phyloP scores from a whole-genome alignment of 2,113 vertebrate species.

The Aphyosemion australe region DNA sequence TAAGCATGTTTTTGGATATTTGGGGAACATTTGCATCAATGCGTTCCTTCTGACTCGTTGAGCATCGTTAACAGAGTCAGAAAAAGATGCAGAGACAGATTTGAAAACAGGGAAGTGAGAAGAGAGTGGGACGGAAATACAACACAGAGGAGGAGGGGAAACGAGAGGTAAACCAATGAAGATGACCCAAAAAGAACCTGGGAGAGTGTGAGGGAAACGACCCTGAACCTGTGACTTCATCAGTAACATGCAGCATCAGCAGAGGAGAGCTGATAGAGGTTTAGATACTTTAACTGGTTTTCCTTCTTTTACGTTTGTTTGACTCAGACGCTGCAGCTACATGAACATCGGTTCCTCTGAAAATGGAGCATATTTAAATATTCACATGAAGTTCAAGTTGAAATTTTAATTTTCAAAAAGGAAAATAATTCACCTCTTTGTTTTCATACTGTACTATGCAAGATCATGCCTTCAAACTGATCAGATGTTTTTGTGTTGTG shows the following conservation, averaged over 20 bases:
- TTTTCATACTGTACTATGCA: too few species aligned
- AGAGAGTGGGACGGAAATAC: background rate
- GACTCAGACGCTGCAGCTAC: too few species aligned
- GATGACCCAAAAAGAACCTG: background rate
- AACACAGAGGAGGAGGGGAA: background rate
- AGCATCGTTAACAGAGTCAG: background rate
- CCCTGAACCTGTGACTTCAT: constrained; percentile 6
- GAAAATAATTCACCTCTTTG: too few species aligned
- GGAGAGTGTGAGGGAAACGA: constrained; percentile 1
- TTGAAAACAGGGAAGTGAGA: background rate
- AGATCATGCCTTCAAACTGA: too few species aligned
- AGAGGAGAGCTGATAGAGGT: constrained; percentile 25
- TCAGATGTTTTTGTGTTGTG: too few species aligned
- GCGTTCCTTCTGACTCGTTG: background rate
- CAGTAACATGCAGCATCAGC: constrained; percentile 33
- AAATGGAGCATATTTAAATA: too few species aligned
- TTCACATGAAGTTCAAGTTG: too few species aligned
- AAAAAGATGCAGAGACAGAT: constrained; percentile 1
- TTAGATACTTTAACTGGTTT: constrained; percentile 57
- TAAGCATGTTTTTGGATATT: background rate
- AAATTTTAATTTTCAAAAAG: too few species aligned
- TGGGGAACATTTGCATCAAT: background rate
- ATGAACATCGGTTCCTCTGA: too few species aligned
- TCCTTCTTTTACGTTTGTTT: constrained; percentile 22
- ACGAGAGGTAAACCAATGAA: constrained; percentile 9